Evolutionary conservation across 2,888 invertebrate species (phyloP).

Genomic region (Beris morrisii): DNA sequence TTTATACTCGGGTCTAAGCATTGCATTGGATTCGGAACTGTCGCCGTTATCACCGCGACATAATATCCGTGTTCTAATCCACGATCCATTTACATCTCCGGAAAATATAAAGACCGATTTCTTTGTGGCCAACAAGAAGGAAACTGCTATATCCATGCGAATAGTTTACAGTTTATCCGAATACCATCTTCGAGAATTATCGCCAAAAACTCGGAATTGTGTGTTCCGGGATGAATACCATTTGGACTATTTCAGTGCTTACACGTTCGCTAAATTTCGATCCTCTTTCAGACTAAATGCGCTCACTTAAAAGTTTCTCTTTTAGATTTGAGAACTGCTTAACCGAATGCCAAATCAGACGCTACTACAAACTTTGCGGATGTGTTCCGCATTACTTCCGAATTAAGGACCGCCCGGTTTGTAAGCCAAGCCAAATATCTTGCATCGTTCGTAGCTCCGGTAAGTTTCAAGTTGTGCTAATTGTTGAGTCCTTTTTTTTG

Average conservation of each 20-base stretch:
- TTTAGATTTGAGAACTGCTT: constrained; percentile 35
- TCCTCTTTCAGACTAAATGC: background rate
- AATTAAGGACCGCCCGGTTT: background rate
- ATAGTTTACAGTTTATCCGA: constrained; percentile 8
- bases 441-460: constrained; percentile 18
- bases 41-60: background rate
- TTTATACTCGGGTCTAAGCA: constrained; percentile 14
- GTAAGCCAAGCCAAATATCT: constrained; percentile 10
- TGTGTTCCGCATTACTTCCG: constrained; percentile 33
- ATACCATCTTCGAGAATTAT: constrained; percentile 5
- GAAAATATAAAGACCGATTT: constrained; percentile 19
- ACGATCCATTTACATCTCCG: constrained; percentile 19
- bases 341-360: constrained; percentile 33
- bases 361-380: constrained; percentile 25
- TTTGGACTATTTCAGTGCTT: constrained; percentile 16
- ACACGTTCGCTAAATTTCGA: constrained; percentile 9
- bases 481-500: no score
- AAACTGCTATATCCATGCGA: constrained; percentile 22
- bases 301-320: background rate
- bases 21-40: background rate
- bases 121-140: background rate
- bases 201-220: constrained; percentile 9
- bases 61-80: constrained; percentile 16
- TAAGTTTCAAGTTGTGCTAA: constrained; percentile 8
- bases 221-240: constrained; percentile 20